A percentile compares a stretch with the other conserved stretches of the same genome.
phyloP scores from a whole-genome alignment of 1,140 invertebrate species.

The Diorhabda sublineata region DNA sequence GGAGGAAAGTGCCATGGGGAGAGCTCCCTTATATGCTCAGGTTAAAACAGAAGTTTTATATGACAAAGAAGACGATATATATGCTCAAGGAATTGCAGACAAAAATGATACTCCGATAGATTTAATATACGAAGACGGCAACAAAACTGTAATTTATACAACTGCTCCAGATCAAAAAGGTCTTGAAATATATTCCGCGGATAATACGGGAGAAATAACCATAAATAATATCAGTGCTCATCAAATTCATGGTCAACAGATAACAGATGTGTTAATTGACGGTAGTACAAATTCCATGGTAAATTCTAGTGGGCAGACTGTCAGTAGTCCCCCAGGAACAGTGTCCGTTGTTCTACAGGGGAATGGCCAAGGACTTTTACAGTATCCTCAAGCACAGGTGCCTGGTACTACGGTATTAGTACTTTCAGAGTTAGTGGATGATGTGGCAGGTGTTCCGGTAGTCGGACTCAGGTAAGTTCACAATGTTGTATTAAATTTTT shows the following conservation, averaged over 20 bases:
- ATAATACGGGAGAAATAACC: constrained; percentile 49
- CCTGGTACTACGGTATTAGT: constrained; percentile 53
- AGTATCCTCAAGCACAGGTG: constrained; percentile 44
- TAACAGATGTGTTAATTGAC: constrained; percentile 51
- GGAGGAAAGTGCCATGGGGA: constrained; percentile 52
- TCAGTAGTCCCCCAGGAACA: constrained; percentile 47
- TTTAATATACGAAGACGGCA: constrained; percentile 75
- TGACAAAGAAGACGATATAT: constrained; percentile 53
- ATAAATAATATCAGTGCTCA: constrained; percentile 49
- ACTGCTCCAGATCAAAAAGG: constrained; percentile 56
- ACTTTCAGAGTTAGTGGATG: constrained; percentile 52
- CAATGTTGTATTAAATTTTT: too few species aligned
- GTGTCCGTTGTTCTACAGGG: constrained; percentile 45
- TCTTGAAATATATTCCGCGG: constrained; percentile 49
- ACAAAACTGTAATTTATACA: constrained; percentile 76
- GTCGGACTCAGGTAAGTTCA: constrained; percentile 43
- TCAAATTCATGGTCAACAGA: constrained; percentile 50
- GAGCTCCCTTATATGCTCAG: constrained; percentile 55
- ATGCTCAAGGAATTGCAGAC: constrained; percentile 58
- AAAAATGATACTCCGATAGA: constrained; percentile 68
- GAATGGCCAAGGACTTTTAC: constrained; percentile 43
- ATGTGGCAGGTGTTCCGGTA: constrained; percentile 41
- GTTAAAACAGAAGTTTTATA: constrained; percentile 52
- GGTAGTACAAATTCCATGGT: constrained; percentile 43
- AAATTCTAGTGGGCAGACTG: constrained; percentile 40